Evolutionary conservation across 2,113 vertebrate species (phyloP), one percentile per base, ranked within the genome.

Genomic region (Aphyosemion australe): DNA sequence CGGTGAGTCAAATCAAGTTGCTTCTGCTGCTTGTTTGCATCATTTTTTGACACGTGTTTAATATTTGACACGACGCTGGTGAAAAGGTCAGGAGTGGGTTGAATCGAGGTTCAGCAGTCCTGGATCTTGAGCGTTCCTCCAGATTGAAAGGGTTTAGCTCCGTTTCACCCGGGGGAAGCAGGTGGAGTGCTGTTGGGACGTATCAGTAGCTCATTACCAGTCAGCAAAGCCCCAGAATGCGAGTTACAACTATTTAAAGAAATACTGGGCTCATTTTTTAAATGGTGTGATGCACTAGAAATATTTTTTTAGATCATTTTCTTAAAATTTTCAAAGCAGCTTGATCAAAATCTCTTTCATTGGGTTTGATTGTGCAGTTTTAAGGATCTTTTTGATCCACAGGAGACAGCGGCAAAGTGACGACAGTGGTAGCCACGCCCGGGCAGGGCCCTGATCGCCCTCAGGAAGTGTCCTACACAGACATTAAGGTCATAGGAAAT

Each of bases 401-500:
- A 96, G 95, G 95, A 82, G 95, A 96, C 89, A 95, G 94, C 26
- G 92, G 94, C 48, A 96, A 96, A 88, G 94, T 96, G 90, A 96
- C 94, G 15, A 97, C 95, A 0, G 95, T 97, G 60, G 94, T 97
- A 73, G 95, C 95, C 66, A 96, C 95, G 8, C 91, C 95, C 0
- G 95, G 95, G 51, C 95, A 97, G 84, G 95, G 95, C 55, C 95
- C 95, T 0, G 95, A 97, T 71, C 94, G 94, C 67, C 94, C 95
- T 20, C 94, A 97, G 84, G 95, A 97, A 86, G 95, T 97, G 81
- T 95, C 95, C 16, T 97, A 97, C 88, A 95, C 95, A 1, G 95
- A 96, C 87, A 96, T 96, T 80, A 97, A 96, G 84, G 95, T 96
- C 80, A 97, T 97, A 69, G 95, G 95, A 62, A 97, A 96, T 86